Conservation (phyloP, 2,113 vertebrate species). For the Melierax canorus region DNA sequence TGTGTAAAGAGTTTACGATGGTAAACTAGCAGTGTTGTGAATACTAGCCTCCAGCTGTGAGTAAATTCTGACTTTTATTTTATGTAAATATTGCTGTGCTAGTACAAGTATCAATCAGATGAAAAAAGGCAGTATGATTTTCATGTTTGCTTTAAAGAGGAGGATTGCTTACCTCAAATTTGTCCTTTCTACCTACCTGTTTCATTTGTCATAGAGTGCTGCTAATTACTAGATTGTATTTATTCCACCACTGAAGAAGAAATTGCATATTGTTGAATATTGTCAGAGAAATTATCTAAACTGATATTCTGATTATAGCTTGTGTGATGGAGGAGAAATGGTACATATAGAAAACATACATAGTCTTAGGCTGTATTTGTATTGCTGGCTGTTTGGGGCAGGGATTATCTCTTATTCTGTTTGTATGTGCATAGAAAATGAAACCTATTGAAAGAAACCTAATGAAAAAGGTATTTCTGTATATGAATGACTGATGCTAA, state of each 20-base stretch:
- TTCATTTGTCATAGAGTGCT: not conserved
- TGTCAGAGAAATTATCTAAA: not conserved
- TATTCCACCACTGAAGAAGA: not conserved
- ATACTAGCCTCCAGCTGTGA: not conserved
- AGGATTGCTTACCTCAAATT: not conserved
- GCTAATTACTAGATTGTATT: not conserved
- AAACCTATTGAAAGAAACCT: not conserved
- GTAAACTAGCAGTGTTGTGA: not conserved
- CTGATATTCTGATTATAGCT: not conserved
- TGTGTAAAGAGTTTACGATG: not conserved
- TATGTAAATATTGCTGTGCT: not conserved
- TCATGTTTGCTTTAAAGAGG: not conserved
- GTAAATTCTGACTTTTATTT: not conserved
- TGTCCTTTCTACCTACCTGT: not conserved
- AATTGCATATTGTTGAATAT: not conserved
- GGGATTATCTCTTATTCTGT: not conserved
- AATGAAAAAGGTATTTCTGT: not conserved
- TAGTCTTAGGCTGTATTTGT: not conserved
- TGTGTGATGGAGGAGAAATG: not conserved
- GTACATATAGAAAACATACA: not conserved
- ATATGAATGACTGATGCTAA: not conserved
- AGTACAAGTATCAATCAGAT: not conserved
- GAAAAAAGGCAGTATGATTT: not conserved
- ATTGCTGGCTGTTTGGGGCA: not conserved
- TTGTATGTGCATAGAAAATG: not conserved